Percentiles rank a stretch among this genome's conserved stretches.
These are phyloP conservation scores for Lasioglossum malachurum DNA, from an alignment of 2,888 invertebrate genomes.

Conservation along the genomic window DNA sequence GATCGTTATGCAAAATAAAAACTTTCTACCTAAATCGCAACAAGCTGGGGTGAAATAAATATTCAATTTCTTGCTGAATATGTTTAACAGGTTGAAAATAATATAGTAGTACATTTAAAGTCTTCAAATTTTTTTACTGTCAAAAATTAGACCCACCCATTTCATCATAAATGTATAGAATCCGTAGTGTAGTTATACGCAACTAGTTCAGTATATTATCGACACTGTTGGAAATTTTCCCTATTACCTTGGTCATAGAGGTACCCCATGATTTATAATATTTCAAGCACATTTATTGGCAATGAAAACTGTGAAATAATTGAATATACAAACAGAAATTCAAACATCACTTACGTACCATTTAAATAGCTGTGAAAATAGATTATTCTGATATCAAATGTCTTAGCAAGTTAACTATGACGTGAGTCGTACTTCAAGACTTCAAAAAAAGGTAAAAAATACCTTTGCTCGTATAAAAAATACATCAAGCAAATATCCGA, in stretches of 20 bases:
- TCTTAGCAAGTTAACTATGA: constrained; percentile 21
- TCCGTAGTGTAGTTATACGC: too few relatives aligned
- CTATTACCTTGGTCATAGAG: not conserved
- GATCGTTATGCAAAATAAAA: too few relatives aligned
- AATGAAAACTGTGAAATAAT: not conserved
- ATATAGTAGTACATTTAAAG: too few relatives aligned
- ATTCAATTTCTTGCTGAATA: too few relatives aligned
- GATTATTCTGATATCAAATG: constrained; percentile 38
- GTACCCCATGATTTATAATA: not conserved
- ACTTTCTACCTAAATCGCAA: too few relatives aligned
- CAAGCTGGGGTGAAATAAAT: too few relatives aligned
- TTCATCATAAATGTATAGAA: too few relatives aligned
- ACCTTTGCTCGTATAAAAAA: constrained; percentile 14
- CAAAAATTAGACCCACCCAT: too few relatives aligned
- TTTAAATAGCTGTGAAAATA: constrained; percentile 36
- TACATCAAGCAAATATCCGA: constrained; percentile 1
- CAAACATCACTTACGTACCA: not conserved
- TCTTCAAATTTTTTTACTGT: too few relatives aligned
- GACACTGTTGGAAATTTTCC: not conserved
- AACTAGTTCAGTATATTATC: not conserved
- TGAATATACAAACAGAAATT: constrained; percentile 7
- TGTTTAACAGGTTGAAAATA: too few relatives aligned
- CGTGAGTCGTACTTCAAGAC: not conserved
- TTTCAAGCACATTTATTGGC: constrained; percentile 2
- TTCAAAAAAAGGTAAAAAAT: not conserved